phyloP scores from a whole-genome alignment of 2,888 invertebrate species.

The Exocentrus adspersus region DNA sequence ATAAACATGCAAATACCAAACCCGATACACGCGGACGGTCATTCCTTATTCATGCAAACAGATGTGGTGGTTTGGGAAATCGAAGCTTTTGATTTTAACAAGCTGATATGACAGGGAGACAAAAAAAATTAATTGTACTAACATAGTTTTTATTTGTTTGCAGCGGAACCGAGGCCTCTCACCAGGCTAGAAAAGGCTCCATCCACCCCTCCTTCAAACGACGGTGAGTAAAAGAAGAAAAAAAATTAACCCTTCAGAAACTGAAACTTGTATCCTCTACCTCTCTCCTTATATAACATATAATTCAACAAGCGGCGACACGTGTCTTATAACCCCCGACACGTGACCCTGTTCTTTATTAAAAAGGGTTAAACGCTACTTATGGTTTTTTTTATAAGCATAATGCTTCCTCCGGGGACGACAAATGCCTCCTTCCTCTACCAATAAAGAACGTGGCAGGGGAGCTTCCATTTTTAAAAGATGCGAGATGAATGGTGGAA shows the following conservation, averaged over 20 bases:
- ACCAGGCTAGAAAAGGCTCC: conserved; percentile 78
- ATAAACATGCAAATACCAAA: conserved; percentile 58
- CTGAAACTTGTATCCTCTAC: no score
- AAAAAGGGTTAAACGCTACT: conserved; percentile 61
- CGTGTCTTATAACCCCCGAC: conserved; percentile 56
- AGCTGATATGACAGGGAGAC: neutral
- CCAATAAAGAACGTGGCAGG: conserved; percentile 3
- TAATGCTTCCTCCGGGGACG: conserved; percentile 58
- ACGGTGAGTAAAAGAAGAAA: no score
- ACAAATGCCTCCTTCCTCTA: conserved; percentile 37
- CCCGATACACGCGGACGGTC: conserved; percentile 23
- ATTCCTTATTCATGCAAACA: conserved; percentile 28
- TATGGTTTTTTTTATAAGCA: conserved; percentile 57
- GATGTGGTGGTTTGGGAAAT: neutral
- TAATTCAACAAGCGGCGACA: conserved; percentile 59
- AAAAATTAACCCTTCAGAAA: no score
- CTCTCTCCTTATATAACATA: no score
- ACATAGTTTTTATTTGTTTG: conserved; percentile 60
- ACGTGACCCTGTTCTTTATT: conserved; percentile 60
- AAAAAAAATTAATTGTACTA: no score
- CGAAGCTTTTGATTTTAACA: neutral
- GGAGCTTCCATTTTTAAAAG: no score
- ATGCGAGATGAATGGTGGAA: no score
- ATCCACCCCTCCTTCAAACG: conserved; percentile 78
- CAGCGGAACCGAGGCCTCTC: conserved; percentile 65